Conservation (phyloP, 2,797 vertebrate genomes). For the Peromyscus eremicus region DNA sequence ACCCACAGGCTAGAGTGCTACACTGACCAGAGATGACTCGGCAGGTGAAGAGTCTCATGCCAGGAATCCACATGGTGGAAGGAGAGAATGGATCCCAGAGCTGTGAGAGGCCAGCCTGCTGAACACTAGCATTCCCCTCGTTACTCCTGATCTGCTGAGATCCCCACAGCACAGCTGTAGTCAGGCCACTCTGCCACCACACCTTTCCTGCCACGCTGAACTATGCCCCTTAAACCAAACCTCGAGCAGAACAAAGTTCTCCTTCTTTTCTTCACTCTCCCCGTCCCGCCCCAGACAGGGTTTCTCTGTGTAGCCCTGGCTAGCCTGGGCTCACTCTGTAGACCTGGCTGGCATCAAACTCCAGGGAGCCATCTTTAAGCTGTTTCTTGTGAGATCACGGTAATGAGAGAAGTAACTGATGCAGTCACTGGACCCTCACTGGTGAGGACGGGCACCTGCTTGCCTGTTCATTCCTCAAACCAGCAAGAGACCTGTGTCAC, state of each 20-base stretch:
- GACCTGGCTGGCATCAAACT: background rate
- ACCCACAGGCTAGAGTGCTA: background rate
- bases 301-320: background rate
- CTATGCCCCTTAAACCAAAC: background rate
- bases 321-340: background rate
- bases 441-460: background rate
- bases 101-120: background rate
- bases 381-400: background rate
- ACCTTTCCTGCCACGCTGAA: background rate
- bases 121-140: background rate
- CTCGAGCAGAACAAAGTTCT: background rate
- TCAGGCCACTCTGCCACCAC: background rate
- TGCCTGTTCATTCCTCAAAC: constrained; percentile 22
- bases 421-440: background rate
- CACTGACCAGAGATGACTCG: background rate
- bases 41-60: background rate
- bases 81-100: too few relatives aligned
- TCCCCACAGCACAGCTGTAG: background rate
- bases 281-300: background rate
- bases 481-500: background rate
- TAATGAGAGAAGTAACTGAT: background rate
- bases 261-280: background rate
- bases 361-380: background rate
- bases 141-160: background rate
- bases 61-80: background rate